Base-by-base conservation (phyloP, 2,113 vertebrate species). In the Physeter macrocephalus region DNA sequence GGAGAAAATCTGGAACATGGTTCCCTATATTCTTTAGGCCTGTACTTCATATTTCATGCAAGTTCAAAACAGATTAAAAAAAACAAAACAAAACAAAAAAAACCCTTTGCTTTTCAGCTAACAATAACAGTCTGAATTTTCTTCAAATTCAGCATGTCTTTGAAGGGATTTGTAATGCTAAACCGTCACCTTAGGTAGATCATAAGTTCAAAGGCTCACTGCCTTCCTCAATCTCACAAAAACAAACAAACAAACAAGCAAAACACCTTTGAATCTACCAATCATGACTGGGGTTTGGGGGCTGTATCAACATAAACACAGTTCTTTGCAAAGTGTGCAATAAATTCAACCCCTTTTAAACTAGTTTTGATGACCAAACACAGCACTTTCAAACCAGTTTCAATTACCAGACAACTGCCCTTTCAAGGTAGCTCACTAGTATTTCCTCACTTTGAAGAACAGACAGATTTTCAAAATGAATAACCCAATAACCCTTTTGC, bases 131-230 rank as follows among this genome's bases (percentile, higher is more conserved):
- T 61, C 46, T 77, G 72, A 57, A 83, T 89, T 86, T 88, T 89
- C 92, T 89, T 95, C 78, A 54, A 89, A 88, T 59, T 59, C 46
- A 52, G 21, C 29, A 36, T 52, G 3, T 49, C 85, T 97, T 62
- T 94, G 49, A 89, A 93, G 85, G 88, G 52, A 86, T 36, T 43
- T 86, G 78, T 87, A 94, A 85, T 52, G 23, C 88, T 86, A 96
- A 96, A 64, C 41, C 14, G 81, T 36, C 54, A 49, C 18, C 74
- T 21, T 62, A 74, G 39, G 41, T 23, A 59, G 57, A 95, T 49
- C 49, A 46, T 8, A 72, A 92, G 6, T 52, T 95, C 91, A 95
- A 95, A 97, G 67, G 54, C 39, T 54, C 62, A 25, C 31, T 71
- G 39, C 7, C 11, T 93, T 83, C 41, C 62, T 82, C 62, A 39